phyloP scores from a whole-genome alignment of 2,113 vertebrate genomes.

The Ahaetulla prasina region DNA sequence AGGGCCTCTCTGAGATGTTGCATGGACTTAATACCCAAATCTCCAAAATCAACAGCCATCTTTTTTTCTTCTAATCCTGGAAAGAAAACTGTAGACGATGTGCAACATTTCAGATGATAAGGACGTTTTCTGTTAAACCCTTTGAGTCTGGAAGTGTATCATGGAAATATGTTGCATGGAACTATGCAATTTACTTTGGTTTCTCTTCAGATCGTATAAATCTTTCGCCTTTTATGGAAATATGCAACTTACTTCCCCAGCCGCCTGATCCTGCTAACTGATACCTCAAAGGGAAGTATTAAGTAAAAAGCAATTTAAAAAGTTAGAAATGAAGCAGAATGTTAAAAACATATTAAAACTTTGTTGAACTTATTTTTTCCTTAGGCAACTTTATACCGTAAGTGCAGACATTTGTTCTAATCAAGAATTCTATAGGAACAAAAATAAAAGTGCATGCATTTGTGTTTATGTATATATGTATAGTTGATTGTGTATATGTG shows the following conservation, averaged over 20 bases:
- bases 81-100: slow-evolving; percentile 17
- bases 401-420: neutral
- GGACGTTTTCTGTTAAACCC: neutral
- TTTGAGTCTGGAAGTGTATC: slow-evolving; percentile 28
- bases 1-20: neutral
- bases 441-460: neutral
- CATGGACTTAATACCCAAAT: neutral
- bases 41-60: slow-evolving; percentile 22
- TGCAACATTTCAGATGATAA: slow-evolving; percentile 1
- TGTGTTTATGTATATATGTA: neutral
- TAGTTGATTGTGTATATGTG: neutral
- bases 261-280: slow-evolving; percentile 6
- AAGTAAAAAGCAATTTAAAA: slow-evolving; percentile 10
- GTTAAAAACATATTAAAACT: neutral
- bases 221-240: neutral
- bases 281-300: slow-evolving; percentile 3
- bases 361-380: neutral
- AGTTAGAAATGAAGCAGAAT: neutral
- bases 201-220: neutral
- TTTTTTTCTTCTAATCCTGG: slow-evolving; percentile 21
- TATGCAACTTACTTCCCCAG: neutral
- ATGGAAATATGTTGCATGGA: slow-evolving; percentile 15
- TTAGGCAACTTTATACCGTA: neutral
- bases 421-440: neutral
- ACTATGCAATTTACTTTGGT: neutral